These are phyloP conservation scores for Parotocinclus haroldoi DNA, from an alignment of 2,797 vertebrate genomes.

Conservation along the genomic window DNA sequence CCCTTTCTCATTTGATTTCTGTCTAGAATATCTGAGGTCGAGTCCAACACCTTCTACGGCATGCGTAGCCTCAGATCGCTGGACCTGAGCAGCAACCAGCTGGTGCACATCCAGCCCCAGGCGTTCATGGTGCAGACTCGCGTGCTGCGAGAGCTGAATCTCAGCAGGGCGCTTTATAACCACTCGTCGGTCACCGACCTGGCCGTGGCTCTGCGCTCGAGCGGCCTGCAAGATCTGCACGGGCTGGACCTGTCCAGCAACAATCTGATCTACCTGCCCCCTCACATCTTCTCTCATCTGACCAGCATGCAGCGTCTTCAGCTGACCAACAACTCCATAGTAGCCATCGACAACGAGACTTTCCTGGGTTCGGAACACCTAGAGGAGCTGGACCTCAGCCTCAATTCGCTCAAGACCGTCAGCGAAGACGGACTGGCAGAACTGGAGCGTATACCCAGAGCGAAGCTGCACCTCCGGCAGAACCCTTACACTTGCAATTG, in stretches of 20 bases:
- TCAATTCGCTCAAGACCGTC: slow-evolving; percentile 69
- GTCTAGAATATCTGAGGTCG: slow-evolving; percentile 67
- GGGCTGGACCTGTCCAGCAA: slow-evolving; percentile 71
- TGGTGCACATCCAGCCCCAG: slow-evolving; percentile 68
- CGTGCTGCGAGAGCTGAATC: slow-evolving; percentile 73
- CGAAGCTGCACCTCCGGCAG: slow-evolving; percentile 56
- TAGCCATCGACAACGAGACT: slow-evolving; percentile 67
- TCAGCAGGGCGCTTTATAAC: slow-evolving; percentile 74
- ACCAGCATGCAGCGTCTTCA: slow-evolving; percentile 56
- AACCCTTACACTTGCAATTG: slow-evolving; percentile 75
- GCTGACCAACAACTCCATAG: slow-evolving; percentile 72
- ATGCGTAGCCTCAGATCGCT: slow-evolving; percentile 69
- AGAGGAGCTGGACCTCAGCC: slow-evolving; percentile 69
- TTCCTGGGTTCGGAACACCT: slow-evolving; percentile 64
- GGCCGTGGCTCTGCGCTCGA: slow-evolving; percentile 62
- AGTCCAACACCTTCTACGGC: slow-evolving; percentile 64
- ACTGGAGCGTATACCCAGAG: slow-evolving; percentile 56
- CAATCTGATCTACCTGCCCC: slow-evolving; percentile 66
- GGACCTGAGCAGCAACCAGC: slow-evolving; percentile 76
- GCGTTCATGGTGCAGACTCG: slow-evolving; percentile 65
- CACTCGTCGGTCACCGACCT: slow-evolving; percentile 62
- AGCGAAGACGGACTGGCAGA: slow-evolving; percentile 62
- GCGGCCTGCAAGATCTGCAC: slow-evolving; percentile 58
- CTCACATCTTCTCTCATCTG: slow-evolving; percentile 61
- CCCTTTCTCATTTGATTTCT: slow-evolving; percentile 1